A percentile compares a stretch with the other conserved stretches of the same genome.
phyloP scores from a whole-genome alignment of 2,888 invertebrate species.

The Troides oblongomaculatus region DNA sequence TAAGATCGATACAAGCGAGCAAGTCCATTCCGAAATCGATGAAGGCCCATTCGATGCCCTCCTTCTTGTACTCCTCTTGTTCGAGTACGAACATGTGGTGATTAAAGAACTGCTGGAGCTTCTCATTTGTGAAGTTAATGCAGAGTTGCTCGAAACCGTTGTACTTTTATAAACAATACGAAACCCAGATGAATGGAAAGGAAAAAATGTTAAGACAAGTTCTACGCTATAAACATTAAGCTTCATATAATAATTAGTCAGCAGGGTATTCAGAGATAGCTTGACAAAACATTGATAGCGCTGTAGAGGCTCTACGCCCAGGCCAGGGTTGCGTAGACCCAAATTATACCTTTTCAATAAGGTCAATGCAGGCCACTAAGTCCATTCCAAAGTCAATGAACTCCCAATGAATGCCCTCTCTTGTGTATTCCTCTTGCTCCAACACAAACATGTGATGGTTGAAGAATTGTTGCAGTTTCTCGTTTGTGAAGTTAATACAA shows the following conservation, averaged over 20 bases:
- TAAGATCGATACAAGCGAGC: constrained; percentile 96
- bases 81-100: constrained; percentile 99
- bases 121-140: constrained; percentile 99
- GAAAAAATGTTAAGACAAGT: constrained; percentile 49
- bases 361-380: constrained; percentile 98
- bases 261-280: constrained; percentile 44
- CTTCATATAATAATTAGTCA: constrained; percentile 45
- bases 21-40: constrained; percentile 99
- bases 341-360: constrained; percentile 95
- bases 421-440: constrained; percentile 99
- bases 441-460: constrained; percentile 99
- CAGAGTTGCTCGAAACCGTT: constrained; percentile 99
- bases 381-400: constrained; percentile 99
- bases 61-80: constrained; percentile 97
- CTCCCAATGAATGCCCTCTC: constrained; percentile 97
- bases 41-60: constrained; percentile 97
- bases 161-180: constrained; percentile 81
- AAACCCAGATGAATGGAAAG: constrained; percentile 52
- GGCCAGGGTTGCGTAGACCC: constrained; percentile 56
- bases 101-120: constrained; percentile 99
- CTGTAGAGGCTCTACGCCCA: constrained; percentile 39
- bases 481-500: constrained; percentile 99
- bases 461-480: constrained; percentile 99
- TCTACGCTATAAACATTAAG: constrained; percentile 38
- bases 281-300: constrained; percentile 42